These are phyloP conservation scores for Trematomus bernacchii DNA, from an alignment of 2,797 vertebrate species.

Conservation along the genomic window DNA sequence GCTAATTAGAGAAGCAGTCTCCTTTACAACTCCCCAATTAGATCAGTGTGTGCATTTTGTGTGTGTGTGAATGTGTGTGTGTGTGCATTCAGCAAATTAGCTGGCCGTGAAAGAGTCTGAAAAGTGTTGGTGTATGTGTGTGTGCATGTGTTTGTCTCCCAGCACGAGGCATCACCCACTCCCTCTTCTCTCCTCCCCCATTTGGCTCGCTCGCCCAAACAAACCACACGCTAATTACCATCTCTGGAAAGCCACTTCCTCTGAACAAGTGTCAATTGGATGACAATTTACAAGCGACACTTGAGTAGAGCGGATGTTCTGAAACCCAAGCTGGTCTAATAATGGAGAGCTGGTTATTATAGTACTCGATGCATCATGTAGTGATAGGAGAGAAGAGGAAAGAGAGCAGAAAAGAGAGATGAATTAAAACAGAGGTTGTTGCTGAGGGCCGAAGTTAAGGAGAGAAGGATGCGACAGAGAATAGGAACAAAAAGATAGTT, in stretches of 20 bases:
- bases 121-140: slow-evolving; percentile 49
- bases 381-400: slow-evolving; percentile 14
- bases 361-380: slow-evolving; percentile 33
- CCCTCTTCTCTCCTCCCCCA: slow-evolving; percentile 42
- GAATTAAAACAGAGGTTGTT: slow-evolving; percentile 13
- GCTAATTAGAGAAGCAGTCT: slow-evolving; percentile 86
- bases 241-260: slow-evolving; percentile 72
- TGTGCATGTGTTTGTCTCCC: slow-evolving; percentile 49
- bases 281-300: slow-evolving; percentile 75
- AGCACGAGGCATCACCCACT: slow-evolving; percentile 34
- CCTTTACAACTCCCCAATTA: slow-evolving; percentile 86
- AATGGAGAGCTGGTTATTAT: slow-evolving; percentile 55
- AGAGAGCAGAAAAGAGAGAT: neutral
- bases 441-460: neutral
- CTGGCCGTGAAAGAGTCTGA: slow-evolving; percentile 64
- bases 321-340: slow-evolving; percentile 46
- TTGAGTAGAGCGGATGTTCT: slow-evolving; percentile 56
- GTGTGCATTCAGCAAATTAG: slow-evolving; percentile 62
- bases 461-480: neutral
- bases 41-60: slow-evolving; percentile 65
- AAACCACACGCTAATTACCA: slow-evolving; percentile 72
- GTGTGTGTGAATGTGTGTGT: slow-evolving; percentile 26
- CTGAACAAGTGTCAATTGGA: slow-evolving; percentile 81
- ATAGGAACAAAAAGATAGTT: neutral
- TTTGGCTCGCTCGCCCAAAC: slow-evolving; percentile 69